Percentiles rank a stretch among this genome's conserved stretches.
phyloP scores from a whole-genome alignment of 2,888 invertebrate genomes.

The Lycocerus yunnanus region DNA sequence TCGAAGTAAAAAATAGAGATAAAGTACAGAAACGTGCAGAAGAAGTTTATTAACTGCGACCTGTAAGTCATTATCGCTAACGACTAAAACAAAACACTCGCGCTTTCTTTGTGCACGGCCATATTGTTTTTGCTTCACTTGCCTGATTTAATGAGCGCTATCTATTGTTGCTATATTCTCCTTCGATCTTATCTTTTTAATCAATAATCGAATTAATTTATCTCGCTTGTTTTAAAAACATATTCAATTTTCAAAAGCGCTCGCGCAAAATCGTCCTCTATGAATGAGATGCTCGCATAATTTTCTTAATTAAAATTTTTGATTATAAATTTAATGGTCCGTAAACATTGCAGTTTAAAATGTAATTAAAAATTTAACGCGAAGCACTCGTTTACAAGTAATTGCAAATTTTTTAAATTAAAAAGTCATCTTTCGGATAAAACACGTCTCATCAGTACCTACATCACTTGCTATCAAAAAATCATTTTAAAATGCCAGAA shows the following conservation, averaged over 20 bases:
- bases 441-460: neutral
- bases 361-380: neutral
- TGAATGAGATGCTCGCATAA: neutral
- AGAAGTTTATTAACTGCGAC: constrained; percentile 42
- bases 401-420: too few relatives aligned
- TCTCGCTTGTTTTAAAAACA: neutral
- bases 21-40: constrained; percentile 26
- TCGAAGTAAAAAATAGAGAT: constrained; percentile 21
- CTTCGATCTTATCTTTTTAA: constrained; percentile 8
- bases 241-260: neutral
- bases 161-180: constrained; percentile 24
- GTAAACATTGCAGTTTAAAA: neutral
- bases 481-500: too few relatives aligned
- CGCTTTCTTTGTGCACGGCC: constrained; percentile 52
- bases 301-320: neutral
- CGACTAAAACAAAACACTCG: constrained; percentile 53
- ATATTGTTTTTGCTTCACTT: constrained; percentile 55
- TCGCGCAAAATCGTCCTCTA: neutral
- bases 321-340: neutral
- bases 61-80: constrained; percentile 53
- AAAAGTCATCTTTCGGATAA: neutral
- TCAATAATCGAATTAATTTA: constrained; percentile 15
- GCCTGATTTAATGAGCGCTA: constrained; percentile 52
- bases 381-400: neutral
- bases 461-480: too few relatives aligned